Conservation (phyloP, 1,140 invertebrate species). For the Eupristina koningsbergeri region DNA sequence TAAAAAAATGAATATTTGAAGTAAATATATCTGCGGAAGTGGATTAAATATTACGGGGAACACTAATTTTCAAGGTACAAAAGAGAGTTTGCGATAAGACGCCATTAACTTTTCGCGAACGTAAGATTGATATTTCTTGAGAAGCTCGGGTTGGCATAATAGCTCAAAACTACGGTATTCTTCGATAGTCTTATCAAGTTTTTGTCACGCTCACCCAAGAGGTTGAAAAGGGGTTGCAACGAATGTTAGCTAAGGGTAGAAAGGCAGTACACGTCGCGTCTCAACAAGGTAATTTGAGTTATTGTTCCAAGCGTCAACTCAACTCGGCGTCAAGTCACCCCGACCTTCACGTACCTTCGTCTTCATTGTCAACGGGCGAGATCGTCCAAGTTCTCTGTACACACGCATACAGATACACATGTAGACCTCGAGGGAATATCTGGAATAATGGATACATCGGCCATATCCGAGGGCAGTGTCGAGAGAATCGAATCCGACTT, state of each 20-base stretch:
- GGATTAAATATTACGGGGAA: neutral
- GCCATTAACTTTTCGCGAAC: no score
- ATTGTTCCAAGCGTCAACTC: no score
- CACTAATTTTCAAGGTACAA: no score
- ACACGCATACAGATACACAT: no score
- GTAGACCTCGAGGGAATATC: no score
- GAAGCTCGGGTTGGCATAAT: neutral
- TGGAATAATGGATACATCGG: no score
- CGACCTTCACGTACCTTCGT: neutral
- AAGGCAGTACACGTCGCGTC: neutral
- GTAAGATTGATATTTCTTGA: neutral
- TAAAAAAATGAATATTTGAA: neutral
- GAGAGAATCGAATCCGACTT: neutral
- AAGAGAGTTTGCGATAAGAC: no score
- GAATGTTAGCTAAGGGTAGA: no score
- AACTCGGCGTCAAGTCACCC: neutral
- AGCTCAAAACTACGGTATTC: neutral
- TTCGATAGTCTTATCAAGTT: neutral
- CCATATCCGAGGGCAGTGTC: no score
- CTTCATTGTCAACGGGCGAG: constrained; percentile 1
- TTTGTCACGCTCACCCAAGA: neutral
- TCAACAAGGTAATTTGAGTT: constrained; percentile 18
- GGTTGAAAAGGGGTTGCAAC: no score
- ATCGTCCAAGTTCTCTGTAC: neutral
- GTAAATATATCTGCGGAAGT: neutral